phyloP scores from a whole-genome alignment of 2,888 invertebrate genomes.

The Lasioglossum malachurum region DNA sequence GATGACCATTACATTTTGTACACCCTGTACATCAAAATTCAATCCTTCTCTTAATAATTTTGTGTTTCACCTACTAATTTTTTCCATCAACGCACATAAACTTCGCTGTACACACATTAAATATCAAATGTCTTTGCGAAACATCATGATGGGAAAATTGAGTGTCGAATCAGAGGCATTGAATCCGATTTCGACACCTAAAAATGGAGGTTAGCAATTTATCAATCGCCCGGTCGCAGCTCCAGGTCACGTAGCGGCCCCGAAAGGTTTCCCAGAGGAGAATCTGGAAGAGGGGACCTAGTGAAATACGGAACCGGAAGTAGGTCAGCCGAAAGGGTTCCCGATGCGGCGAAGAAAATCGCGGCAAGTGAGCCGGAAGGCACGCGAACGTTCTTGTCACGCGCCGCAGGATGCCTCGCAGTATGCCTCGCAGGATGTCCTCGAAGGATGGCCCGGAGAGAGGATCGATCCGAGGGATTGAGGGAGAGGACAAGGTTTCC shows the following conservation, averaged over 20 bases:
- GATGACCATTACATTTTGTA: too few species aligned
- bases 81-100: too few species aligned
- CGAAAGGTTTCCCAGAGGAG: background rate
- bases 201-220: background rate
- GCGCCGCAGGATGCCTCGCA: background rate
- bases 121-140: too few species aligned
- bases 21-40: too few species aligned
- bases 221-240: background rate
- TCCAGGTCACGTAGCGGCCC: background rate
- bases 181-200: background rate
- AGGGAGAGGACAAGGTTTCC: slow-evolving; percentile 18
- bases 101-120: too few species aligned
- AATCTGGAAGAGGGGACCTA: background rate
- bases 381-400: background rate
- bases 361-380: background rate
- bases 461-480: slow-evolving; percentile 34
- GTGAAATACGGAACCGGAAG: slow-evolving; percentile 16
- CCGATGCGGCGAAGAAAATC: slow-evolving; percentile 7
- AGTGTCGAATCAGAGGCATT: background rate
- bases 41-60: too few species aligned
- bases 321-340: slow-evolving; percentile 30
- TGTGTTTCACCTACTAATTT: too few species aligned
- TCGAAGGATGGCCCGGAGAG: slow-evolving; percentile 7
- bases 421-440: slow-evolving; percentile 2
- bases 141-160: background rate